Base-by-base conservation (phyloP, 1,140 invertebrate species). In the Zaprionus taronus region DNA sequence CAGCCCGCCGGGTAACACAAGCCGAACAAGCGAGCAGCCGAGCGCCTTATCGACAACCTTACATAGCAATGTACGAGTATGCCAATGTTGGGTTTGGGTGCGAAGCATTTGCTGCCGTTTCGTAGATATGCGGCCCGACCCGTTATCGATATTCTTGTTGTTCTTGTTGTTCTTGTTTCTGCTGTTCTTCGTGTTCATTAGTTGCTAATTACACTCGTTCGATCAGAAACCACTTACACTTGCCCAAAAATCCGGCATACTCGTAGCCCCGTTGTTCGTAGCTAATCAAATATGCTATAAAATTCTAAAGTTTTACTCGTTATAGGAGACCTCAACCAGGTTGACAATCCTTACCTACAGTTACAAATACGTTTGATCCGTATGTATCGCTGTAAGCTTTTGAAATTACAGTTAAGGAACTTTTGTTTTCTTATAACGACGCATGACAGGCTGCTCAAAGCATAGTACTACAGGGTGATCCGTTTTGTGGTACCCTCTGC, bases 21-120 rank as follows among this genome's bases (percentile, higher is more conserved):
- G 38, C 38, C 14, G 15, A 41, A 41, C 38, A 41, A 41, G 31
- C 31, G 9, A 34, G 31, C 31, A 34, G 31, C 31, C 31, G 38
- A 41, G 15, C 38, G n/a, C 38, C 38, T 66, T 66, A 66, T 66
- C 63, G 26, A 53, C 51, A 49, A 49, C 17, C 47, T 9, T 49
- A 22, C 47, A 49, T 49, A 12, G 4, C 15, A 41, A 15, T 20
- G n/a, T 17, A n/a, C n/a, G n/a, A n/a, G n/a, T n/a, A 4, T 4
- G 1, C n/a, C 17, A 20, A 49, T 49, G 17, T 22, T 49, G 47
- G 31, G 2, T 1, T 34, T 34, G 31, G 36, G 4, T 11, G 11
- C 57, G 56, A 69, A 41, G 51, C 47, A 24, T 9, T 14, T 63
- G 31, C 49, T 34, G 17, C 24, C 51, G 15, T 57, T 57, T 12